These are phyloP conservation scores for Neotoxoptera formosana DNA, from an alignment of 1,140 invertebrate species.

Conservation along the genomic window DNA sequence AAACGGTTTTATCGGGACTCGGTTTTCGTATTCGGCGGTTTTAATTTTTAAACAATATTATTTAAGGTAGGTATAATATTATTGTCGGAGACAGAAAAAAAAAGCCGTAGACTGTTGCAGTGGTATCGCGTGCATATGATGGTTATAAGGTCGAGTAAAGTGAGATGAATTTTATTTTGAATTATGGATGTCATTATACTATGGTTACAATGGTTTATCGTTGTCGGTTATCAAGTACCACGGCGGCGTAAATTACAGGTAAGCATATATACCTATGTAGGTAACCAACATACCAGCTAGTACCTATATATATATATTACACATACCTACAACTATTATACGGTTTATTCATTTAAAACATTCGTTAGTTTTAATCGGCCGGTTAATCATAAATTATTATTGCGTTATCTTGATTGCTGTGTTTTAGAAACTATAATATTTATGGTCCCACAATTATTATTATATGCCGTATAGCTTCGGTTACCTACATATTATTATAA, in stretches of 20 bases:
- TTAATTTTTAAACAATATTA: neutral
- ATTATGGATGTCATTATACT: neutral
- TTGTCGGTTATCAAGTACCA: neutral
- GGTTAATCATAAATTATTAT: conserved; percentile 13
- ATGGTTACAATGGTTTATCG: neutral
- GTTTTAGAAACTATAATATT: conserved; percentile 12
- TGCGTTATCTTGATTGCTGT: neutral
- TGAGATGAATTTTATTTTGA: neutral
- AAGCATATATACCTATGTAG: no score
- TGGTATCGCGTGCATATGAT: neutral
- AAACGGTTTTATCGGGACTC: no score
- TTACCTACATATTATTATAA: neutral
- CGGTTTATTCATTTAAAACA: neutral
- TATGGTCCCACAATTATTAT: neutral
- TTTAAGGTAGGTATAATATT: neutral
- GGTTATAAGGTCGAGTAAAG: neutral
- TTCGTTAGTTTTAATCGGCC: conserved; percentile 10
- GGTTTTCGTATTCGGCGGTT: neutral
- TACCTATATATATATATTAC: neutral
- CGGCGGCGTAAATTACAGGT: neutral
- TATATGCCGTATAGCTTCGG: no score
- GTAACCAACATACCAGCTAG: no score
- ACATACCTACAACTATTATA: neutral
- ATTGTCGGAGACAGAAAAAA: neutral
- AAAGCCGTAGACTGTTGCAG: neutral